These are phyloP conservation scores for Ostrea edulis DNA, from an alignment of 1,140 invertebrate species.

Conservation along the genomic window DNA sequence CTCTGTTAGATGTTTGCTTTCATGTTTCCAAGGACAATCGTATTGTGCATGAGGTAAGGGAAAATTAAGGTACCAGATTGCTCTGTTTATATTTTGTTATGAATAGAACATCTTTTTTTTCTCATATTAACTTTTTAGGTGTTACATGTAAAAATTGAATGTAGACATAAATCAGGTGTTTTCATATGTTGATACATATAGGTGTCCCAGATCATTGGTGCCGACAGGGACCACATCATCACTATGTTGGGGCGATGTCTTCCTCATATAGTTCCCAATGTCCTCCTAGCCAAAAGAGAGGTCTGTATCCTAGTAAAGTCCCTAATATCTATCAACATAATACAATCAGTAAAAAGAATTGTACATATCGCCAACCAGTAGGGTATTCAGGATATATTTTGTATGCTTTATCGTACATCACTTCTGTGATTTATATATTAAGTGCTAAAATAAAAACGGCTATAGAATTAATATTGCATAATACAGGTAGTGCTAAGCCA, in stretches of 20 bases:
- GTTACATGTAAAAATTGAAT: neutral
- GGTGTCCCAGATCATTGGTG: conserved; percentile 75
- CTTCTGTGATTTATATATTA: no score
- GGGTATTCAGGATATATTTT: no score
- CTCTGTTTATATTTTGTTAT: no score
- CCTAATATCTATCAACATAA: no score
- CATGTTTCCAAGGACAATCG: conserved; percentile 77
- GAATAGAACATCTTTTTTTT: no score
- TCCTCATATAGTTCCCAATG: conserved; percentile 85
- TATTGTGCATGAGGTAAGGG: conserved; percentile 77
- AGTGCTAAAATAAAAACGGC: no score
- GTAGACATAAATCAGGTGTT: neutral
- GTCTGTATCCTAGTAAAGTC: conserved; percentile 69
- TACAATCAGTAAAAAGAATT: no score
- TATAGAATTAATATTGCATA: no score
- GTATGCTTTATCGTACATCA: no score
- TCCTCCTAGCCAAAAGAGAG: conserved; percentile 86
- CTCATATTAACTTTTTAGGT: no score
- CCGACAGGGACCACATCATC: conserved; percentile 73
- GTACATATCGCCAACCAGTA: no score
- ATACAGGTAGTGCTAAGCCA: no score
- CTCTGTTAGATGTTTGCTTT: conserved; percentile 76
- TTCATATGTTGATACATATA: conserved; percentile 47
- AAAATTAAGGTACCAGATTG: neutral
- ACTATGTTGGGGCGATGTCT: conserved; percentile 79